Evolutionary conservation across 2,888 invertebrate species (phyloP), one percentile per base, ranked within the genome.

Genomic region (Cephus pygmeus): DNA sequence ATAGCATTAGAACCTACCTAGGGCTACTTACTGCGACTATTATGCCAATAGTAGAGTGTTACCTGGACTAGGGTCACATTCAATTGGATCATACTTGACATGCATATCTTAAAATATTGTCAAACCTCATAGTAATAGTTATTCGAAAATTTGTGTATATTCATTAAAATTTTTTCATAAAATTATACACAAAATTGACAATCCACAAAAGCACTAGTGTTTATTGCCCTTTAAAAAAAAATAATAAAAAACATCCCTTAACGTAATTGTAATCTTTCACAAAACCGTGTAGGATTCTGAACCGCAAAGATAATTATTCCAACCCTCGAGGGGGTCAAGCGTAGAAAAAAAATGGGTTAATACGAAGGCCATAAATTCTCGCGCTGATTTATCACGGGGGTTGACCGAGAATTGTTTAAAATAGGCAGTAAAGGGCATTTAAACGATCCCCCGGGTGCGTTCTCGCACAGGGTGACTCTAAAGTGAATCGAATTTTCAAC

Each of bases 401-500:
- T 34, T 34, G 71, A 71, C 33, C 71, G 78, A 73, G 76, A 36
- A 88, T 89, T 87, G 88, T 88, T 88, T 87, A 87, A 88, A 88
- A 86, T 84, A 83, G 88, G 83, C 83, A 79, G 86, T 85, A 87
- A 88, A 87, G 87, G 86, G 85, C 86, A 81, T 88, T 89, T 87
- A 88, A 88, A 88, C 85, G 88, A 84, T 87, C 87, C 88, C 88
- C 83, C 78, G 82, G 85, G 85, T 85, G 81, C 81, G 76, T 79
- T 81, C 81, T 79, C 81, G 83, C 83, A 84, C 84, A 78, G 76
- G 79, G 83, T 80, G 85, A 83, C 80, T 85, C 83, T 85, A 84
- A 87, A 89, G 86, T 86, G 88, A 87, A 88, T 87, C 88, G 86
- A 89, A 88, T 88, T 89, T 89, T 87, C 85, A 84, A 83, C 81